Base-by-base conservation (phyloP, 2,113 vertebrate genomes). In the Tachysurus vachellii region DNA sequence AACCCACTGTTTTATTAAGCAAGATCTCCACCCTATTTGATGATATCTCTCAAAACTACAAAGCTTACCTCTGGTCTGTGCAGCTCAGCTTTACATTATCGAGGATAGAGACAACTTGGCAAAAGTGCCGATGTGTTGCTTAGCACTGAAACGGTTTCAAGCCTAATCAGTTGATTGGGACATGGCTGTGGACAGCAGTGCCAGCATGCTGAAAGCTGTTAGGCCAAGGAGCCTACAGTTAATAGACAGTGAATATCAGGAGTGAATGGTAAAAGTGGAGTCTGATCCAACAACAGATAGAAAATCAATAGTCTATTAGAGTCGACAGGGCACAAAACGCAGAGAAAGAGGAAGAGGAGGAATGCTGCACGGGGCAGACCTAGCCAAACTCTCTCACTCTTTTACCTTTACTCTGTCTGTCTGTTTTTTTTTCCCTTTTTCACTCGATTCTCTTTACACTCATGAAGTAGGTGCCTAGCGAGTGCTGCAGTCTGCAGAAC, bases 291-390 rank as follows among this genome's bases (percentile, higher is more conserved):
- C 93, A 93, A 93, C 94, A 92, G 95, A 96, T 97, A 93, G 95
- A 96, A 98, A 99, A 99, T 98, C 97, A 95, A 98, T 97, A 98
- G 96, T 94, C 96, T 96, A 97, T 97, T 99, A 96, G 95, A 97
- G 96, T 94, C 89, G 85, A 95, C 94, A 95, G 94, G 91, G 95
- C 94, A 94, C 93, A 88, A 90, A 91, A 77, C 36, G 84, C 53
- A 31, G 87, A 87, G 90, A 23, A 56, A 21, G 83, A 17, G 50
- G 59, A 70, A 68, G 82, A 75, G 47, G 77, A 79, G n/a, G 28
- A 56, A 68, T 62, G 85, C 73, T 87, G 88, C 79, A 75, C 44
- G 57, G 59, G 47, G 80, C 53, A 53, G 79, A 23, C 14, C 64
- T 26, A 66, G 47, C 57, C 81, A 31, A 82, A 50, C 57, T 80